Evolutionary conservation across 2,888 invertebrate genomes (phyloP), one percentile per base, ranked within the genome.

Genomic region (Neoascia interrupta): DNA sequence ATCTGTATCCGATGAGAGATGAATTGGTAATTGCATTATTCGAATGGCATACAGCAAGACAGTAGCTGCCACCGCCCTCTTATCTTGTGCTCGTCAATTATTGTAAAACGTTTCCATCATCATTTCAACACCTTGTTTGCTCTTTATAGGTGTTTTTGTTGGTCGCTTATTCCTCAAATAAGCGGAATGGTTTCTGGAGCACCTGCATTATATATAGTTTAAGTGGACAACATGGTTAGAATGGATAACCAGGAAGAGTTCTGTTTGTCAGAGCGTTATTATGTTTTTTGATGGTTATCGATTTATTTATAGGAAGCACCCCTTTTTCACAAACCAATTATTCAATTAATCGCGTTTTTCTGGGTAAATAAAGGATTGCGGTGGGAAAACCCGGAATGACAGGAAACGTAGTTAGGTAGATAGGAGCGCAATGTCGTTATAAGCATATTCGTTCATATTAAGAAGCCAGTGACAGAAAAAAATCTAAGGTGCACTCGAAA

Each of bases 71-170:
- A 43, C 47, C 72, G 54, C 66, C 60, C 56, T 49, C 72, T 51
- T 49, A 54, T 61, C 51, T 73, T 16, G 11, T 37, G 60, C 37
- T 61, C 56, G 73, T 66, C 73, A 79, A 79, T 79, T 79, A 79
- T 68, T 68, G 66, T 79, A 79, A 79, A 79, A 73, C 79, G 66
- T 73, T 79, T 73, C 66, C 66, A 73, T 79, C 76, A 66, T 66
- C 72, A 49, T 72, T 66, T 79, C 76, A 72, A 72, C 79, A 73
- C 73, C 79, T 79, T 76, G 76, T 76, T 76, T 70, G 60, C 70
- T 70, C 43, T 43, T 13, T 26, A 26, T 26, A 8, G 26, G 21
- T 64, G 39, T n/a, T n/a, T 49, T 23, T 45, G 61, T 68, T 53
- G 26, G 8, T 5, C 26, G n/a, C n/a, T n/a, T n/a, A n/a, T 73